Base-by-base conservation (phyloP, 35 echinoderm and acorn worm species). In the Chiridota heheva region DNA sequence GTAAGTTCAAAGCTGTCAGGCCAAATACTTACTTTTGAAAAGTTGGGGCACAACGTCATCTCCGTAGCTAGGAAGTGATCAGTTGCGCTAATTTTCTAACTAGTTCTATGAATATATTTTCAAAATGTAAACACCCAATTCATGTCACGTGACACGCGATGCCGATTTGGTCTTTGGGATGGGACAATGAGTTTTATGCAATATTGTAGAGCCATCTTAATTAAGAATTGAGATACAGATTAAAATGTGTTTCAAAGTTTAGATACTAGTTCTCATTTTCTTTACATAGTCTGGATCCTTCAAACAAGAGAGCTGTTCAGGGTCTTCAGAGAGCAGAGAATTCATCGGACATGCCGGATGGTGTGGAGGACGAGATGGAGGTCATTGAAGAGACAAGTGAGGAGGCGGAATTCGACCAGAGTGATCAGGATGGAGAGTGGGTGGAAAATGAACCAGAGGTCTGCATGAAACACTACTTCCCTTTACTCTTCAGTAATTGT, bases 251-350 rank as follows among this genome's bases (percentile, higher is more conserved):
- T 5, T 27, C 6, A 24, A 18, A 56, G 25, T 16, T 56, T 27
- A 18, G 4, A 16, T 22, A 29, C n/a, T n/a, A 16, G 3, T 27
- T 24, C n/a, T 67, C 33, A 67, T 34, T 34, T 47, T 48, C 4
- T 46, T 48, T 74, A 28, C 25, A 5, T 69, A 97, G 94, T 68
- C 40, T 97, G 84, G 95, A 98, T 77, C 72, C 85, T 1, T 82
- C 42, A 17, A 98, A 98, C 51, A 91, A 75, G 58, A 98, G 92
- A 68, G 95, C 89, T 28, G 56, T 88, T 17, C 83, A 98, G 41
- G 95, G 95, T 7, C 76, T 98, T 60, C 89, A 92, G 74, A 80
- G 82, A 43, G 89, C 92, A 1, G 95, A 98, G 80, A 91, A 98
- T 45, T 68, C 71, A 6, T 76, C 84, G 4, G 95, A 98, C 53